Percentiles rank a stretch among this genome's conserved stretches.
phyloP scores from a whole-genome alignment of 2,797 vertebrate genomes.

The Eremophila alpestris region DNA sequence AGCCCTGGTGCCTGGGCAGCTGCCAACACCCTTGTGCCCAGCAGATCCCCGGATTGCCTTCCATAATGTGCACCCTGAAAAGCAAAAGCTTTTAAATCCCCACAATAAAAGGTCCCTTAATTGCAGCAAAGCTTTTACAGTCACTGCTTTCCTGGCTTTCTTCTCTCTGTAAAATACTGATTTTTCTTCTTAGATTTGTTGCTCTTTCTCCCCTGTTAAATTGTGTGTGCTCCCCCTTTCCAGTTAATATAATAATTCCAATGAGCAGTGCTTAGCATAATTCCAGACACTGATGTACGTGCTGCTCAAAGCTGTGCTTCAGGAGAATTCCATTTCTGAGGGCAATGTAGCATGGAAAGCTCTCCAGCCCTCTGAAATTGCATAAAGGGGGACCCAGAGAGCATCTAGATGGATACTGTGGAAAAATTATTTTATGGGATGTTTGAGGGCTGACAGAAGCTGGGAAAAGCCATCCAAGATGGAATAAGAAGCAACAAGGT shows the following conservation, averaged over 20 bases:
- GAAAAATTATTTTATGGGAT: neutral
- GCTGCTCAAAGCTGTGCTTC: constrained; percentile 36
- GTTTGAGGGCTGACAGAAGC: neutral
- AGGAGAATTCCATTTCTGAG: constrained; percentile 50
- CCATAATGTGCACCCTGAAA: neutral
- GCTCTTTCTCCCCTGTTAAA: constrained; percentile 54
- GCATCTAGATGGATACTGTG: neutral
- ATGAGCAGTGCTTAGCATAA: constrained; percentile 60
- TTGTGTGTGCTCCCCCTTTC: constrained; percentile 36
- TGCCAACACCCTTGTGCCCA: neutral
- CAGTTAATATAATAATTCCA: constrained; percentile 64
- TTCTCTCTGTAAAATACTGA: neutral
- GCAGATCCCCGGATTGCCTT: neutral
- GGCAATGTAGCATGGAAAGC: constrained; percentile 58
- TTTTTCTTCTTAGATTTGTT: constrained; percentile 56
- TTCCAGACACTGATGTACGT: constrained; percentile 37
- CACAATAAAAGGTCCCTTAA: constrained; percentile 13
- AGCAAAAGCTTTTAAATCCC: constrained; percentile 6
- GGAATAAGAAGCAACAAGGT: neutral
- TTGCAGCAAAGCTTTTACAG: constrained; percentile 21
- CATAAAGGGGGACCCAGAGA: constrained; percentile 17
- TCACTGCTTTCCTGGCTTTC: neutral
- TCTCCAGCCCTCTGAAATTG: constrained; percentile 28
- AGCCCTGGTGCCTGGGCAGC: neutral
- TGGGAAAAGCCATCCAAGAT: neutral